phyloP scores from a whole-genome alignment of 1,140 invertebrate genomes.

The Drepana arcuata region DNA sequence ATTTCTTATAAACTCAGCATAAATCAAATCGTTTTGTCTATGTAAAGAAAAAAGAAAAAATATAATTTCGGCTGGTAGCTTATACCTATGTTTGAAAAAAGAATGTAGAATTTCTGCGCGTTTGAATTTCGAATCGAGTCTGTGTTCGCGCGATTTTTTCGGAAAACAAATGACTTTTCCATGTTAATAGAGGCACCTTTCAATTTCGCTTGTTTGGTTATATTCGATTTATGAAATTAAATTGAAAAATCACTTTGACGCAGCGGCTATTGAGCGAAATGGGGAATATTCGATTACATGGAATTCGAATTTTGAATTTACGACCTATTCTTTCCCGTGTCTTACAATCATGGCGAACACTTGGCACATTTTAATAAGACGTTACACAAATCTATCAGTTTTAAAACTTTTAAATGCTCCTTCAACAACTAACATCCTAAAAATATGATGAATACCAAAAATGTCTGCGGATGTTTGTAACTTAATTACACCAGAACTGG shows the following conservation, averaged over 20 bases:
- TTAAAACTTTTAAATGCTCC: too few species aligned
- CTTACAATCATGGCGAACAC: not conserved
- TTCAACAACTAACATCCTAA: too few species aligned
- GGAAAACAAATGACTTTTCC: slow-evolving; percentile 48
- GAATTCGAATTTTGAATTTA: slow-evolving; percentile 66
- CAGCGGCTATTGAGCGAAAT: slow-evolving; percentile 44
- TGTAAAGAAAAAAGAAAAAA: slow-evolving; percentile 5
- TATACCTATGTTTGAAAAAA: too few species aligned
- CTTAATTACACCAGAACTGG: too few species aligned
- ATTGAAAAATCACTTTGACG: slow-evolving; percentile 58
- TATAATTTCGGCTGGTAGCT: not conserved
- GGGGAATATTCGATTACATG: slow-evolving; percentile 51
- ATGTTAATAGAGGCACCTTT: slow-evolving; percentile 45
- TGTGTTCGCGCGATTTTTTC: slow-evolving; percentile 4
- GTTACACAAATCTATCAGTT: too few species aligned
- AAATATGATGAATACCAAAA: too few species aligned
- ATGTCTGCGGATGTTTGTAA: too few species aligned
- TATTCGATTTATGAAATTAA: slow-evolving; percentile 61
- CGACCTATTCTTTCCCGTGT: slow-evolving; percentile 25
- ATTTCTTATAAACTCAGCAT: slow-evolving; percentile 34
- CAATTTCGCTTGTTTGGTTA: slow-evolving; percentile 54
- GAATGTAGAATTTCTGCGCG: not conserved
- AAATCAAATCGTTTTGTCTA: slow-evolving; percentile 22
- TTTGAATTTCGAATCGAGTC: not conserved
- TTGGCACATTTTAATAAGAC: not conserved